phyloP scores from a whole-genome alignment of 2,797 vertebrate species.

The Leuciscus waleckii region DNA sequence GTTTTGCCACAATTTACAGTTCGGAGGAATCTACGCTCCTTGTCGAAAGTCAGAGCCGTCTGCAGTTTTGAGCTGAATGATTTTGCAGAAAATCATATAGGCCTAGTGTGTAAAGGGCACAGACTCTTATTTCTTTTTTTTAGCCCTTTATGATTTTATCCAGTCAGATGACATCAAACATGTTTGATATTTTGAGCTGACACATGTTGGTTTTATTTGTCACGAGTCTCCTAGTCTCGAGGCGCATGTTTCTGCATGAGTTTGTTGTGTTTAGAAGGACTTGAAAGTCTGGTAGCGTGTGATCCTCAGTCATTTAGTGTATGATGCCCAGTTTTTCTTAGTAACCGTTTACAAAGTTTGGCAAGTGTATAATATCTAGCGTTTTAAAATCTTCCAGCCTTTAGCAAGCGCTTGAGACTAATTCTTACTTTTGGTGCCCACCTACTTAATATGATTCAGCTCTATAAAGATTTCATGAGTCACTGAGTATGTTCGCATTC shows the following conservation, averaged over 20 bases:
- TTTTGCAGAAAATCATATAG: neutral
- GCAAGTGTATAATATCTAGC: neutral
- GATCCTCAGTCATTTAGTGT: neutral
- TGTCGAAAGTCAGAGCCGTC: neutral
- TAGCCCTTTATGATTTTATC: neutral
- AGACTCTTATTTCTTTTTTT: neutral
- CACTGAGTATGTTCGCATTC: neutral
- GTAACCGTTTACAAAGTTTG: neutral
- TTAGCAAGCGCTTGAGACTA: neutral
- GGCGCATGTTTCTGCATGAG: neutral
- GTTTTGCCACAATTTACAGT: neutral
- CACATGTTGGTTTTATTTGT: neutral
- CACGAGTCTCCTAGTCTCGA: neutral
- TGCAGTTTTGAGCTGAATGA: neutral
- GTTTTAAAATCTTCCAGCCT: neutral
- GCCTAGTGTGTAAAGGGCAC: too few relatives aligned
- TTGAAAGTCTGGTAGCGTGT: neutral
- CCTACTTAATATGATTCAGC: conserved; percentile 9
- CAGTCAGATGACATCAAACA: neutral
- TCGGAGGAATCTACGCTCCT: neutral
- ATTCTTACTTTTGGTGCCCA: neutral
- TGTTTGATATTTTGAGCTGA: neutral
- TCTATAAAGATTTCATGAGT: neutral
- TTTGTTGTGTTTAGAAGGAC: neutral
- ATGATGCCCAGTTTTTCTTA: neutral